phyloP scores from a whole-genome alignment of 1,140 invertebrate genomes.

The Whitmania pigra region DNA sequence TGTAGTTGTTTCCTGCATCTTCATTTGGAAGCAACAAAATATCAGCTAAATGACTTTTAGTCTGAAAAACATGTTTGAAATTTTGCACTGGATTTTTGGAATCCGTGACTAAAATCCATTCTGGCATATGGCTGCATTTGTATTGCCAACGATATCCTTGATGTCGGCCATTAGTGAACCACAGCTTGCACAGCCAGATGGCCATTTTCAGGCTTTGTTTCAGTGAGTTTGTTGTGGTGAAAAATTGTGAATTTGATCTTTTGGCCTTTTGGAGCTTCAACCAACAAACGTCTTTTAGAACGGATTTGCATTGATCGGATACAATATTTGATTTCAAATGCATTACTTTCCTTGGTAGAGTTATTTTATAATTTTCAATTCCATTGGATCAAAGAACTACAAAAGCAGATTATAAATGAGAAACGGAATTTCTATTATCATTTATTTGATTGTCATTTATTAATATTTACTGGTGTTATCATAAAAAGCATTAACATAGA shows the following conservation, averaged over 20 bases:
- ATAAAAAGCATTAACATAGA: background rate
- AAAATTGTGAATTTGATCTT: background rate
- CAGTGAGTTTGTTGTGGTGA: background rate
- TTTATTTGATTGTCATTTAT: no score
- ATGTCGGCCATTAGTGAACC: background rate
- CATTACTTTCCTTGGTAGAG: background rate
- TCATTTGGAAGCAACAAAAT: no score
- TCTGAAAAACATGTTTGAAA: no score
- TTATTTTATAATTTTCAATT: background rate
- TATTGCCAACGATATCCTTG: no score
- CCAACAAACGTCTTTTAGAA: background rate
- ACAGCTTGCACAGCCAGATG: background rate
- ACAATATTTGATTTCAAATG: background rate
- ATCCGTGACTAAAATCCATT: no score
- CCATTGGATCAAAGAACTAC: no score
- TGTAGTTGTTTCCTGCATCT: no score
- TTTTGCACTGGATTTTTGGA: no score
- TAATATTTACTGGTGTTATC: background rate
- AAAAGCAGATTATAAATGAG: background rate
- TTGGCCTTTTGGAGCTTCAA: slow-evolving; percentile 10
- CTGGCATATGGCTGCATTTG: no score
- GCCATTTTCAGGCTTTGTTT: background rate
- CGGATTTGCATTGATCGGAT: background rate
- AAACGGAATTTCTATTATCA: background rate
- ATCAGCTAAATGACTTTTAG: no score